Evolutionary conservation across 1,140 invertebrate genomes (phyloP).

Genomic region (Halesus radiatus): DNA sequence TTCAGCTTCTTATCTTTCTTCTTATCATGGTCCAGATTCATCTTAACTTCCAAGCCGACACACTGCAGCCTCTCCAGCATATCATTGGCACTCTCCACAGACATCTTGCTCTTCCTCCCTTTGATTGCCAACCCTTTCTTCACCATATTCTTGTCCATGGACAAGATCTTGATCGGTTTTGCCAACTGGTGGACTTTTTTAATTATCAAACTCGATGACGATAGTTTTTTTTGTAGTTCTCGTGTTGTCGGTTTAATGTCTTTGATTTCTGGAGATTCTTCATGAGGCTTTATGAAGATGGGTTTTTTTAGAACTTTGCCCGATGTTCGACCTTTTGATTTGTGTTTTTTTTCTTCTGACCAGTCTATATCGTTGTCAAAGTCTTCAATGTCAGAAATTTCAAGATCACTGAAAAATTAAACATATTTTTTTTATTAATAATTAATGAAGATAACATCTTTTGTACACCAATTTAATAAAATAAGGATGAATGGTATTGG

Average conservation of each 20-base stretch:
- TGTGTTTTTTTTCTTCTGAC: slow-evolving; percentile 20
- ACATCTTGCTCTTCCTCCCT: background rate
- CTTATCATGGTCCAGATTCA: slow-evolving; percentile 8
- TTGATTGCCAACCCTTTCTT: slow-evolving; percentile 32
- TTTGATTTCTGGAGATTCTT: background rate
- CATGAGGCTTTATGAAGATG: slow-evolving; percentile 13
- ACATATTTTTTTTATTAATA: background rate
- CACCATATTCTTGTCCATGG: background rate
- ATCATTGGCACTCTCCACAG: slow-evolving; percentile 18
- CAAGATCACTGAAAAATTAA: slow-evolving; percentile 14
- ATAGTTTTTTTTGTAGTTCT: slow-evolving; percentile 48
- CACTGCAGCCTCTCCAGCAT: slow-evolving; percentile 39
- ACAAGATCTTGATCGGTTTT: slow-evolving; percentile 31
- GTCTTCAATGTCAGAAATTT: slow-evolving; percentile 17
- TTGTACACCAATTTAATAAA: no score
- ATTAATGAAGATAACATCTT: no score
- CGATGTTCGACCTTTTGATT: background rate
- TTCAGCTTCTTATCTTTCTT: slow-evolving; percentile 32
- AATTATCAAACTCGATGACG: slow-evolving; percentile 34
- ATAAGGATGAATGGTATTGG: no score
- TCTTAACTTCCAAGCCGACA: slow-evolving; percentile 39
- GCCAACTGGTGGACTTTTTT: slow-evolving; percentile 43
- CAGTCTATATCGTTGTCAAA: slow-evolving; percentile 39
- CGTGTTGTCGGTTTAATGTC: slow-evolving; percentile 24
- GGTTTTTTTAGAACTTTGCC: slow-evolving; percentile 37